Percentiles rank a stretch among this genome's conserved stretches.
Evolutionary conservation across 2,797 vertebrate genomes (phyloP).

Genomic region (Alauda arvensis): DNA sequence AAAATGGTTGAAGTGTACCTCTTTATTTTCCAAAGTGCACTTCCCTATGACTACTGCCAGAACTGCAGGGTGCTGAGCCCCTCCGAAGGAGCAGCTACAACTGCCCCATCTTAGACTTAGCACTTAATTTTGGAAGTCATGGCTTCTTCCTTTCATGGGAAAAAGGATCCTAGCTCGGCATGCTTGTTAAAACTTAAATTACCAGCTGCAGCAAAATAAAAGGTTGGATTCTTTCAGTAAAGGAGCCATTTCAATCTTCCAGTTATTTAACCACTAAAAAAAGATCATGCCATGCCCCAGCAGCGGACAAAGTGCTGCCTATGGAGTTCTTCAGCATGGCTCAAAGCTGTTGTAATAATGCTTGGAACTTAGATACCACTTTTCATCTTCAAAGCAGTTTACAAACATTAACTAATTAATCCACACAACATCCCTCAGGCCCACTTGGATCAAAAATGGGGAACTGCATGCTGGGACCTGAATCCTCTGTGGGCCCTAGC

Average conservation of each 20-base stretch:
- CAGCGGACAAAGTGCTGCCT: slow-evolving; percentile 55
- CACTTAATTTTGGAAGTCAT: slow-evolving; percentile 10
- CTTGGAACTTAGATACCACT: slow-evolving; percentile 62
- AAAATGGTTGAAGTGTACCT: neutral
- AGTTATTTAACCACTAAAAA: slow-evolving; percentile 60
- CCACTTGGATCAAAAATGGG: slow-evolving; percentile 59
- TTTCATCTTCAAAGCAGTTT: slow-evolving; percentile 72
- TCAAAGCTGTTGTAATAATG: slow-evolving; percentile 63
- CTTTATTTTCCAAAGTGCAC: slow-evolving; percentile 2
- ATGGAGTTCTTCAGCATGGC: slow-evolving; percentile 57
- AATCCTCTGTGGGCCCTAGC: slow-evolving; percentile 45
- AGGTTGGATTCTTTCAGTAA: neutral
- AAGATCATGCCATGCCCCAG: slow-evolving; percentile 41
- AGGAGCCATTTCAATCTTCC: slow-evolving; percentile 48
- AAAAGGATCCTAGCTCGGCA: slow-evolving; percentile 10
- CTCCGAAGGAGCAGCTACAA: neutral
- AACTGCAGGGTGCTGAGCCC: neutral
- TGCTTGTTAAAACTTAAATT: slow-evolving; percentile 55
- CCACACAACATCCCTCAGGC: slow-evolving; percentile 62
- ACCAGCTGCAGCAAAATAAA: slow-evolving; percentile 49
- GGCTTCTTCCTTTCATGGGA: slow-evolving; percentile 14
- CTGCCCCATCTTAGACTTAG: neutral
- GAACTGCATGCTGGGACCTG: slow-evolving; percentile 59
- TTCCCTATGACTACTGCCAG: slow-evolving; percentile 1
- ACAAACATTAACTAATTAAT: slow-evolving; percentile 69